Base-by-base conservation (phyloP, 2,113 vertebrate species). In the Chionis minor region DNA sequence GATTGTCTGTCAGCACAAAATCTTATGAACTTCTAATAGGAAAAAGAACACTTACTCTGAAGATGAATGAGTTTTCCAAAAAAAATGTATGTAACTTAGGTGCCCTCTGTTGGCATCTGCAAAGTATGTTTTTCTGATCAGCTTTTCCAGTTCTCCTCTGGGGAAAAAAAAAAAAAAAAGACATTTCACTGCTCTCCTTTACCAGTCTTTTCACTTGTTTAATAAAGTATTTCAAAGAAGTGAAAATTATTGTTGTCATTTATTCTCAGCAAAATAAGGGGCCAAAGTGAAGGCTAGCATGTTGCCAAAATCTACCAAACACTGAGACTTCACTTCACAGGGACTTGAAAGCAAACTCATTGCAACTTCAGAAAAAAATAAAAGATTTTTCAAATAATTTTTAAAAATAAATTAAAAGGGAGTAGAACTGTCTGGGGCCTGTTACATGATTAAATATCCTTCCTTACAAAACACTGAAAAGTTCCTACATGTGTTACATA, bases 91-190 rank as follows among this genome's bases (percentile, higher is more conserved):
- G 87, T 69, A 52, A 49, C 69, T 35, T 17, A 52, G 81, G 44
- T 91, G 87, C 95, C 96, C 95, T 90, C 96, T 95, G 70, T 93
- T 95, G 96, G 93, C 63, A 62, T 27, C 59, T 28, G 30, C 58
- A 70, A 45, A 86, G 58, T 9, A 40, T 42, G 20, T 6, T 75
- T 70, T 44, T 49, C 20, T 35, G n/a, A 87, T 54, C 12, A 22
- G 52, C 38, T 54, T 7, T 26, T 65, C 16, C 27, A 27, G 33
- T 30, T 81, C 11, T 18, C 35, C 13, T 14, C 35, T 51, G 54
- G 16, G 54, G 16, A 20, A 23, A 10, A 32, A 27, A 42, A 23
- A 19, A 49, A n/a, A 42, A 33, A 24, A 19, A 21, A 47, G 28
- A 24, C 13, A 45, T 33, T 67, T 52, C 49, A 52, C 10, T 67